phyloP scores from a whole-genome alignment of 2,113 vertebrate genomes.

The Hippocampus comes region DNA sequence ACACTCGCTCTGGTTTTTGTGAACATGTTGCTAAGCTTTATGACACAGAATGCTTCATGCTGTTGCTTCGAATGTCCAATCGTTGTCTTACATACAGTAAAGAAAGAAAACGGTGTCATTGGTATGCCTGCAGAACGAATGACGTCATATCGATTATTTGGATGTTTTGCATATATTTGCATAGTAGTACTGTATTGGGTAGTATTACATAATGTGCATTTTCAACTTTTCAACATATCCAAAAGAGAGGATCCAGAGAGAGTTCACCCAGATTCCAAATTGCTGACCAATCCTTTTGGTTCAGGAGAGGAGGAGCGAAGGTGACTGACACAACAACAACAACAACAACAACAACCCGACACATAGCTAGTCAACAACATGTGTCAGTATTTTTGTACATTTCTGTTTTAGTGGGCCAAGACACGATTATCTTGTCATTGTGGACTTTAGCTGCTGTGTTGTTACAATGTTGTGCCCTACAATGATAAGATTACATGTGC shows the following conservation, averaged over 20 bases:
- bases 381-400: neutral
- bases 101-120: too few relatives aligned
- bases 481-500: conserved; percentile 41
- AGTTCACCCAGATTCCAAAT: neutral
- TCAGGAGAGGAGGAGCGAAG: conserved; percentile 60
- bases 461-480: conserved; percentile 20
- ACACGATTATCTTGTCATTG: conserved; percentile 7
- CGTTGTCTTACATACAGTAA: too few relatives aligned
- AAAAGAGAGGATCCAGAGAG: conserved; percentile 43
- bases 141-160: neutral
- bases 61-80: too few relatives aligned
- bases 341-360: neutral
- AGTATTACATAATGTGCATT: neutral
- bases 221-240: neutral
- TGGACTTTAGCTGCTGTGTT: conserved; percentile 53
- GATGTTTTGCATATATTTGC: neutral
- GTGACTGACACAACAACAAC: conserved; percentile 36
- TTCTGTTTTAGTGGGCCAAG: conserved; percentile 3
- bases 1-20: too few relatives aligned
- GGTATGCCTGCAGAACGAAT: neutral
- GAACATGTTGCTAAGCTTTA: neutral
- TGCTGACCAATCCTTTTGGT: conserved; percentile 64
- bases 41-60: neutral
- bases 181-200: neutral
- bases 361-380: neutral